A percentile compares a stretch with the other conserved stretches of the same genome.
Conservation (phyloP, 2,888 invertebrate species). For the Petrolisthes cinctipes region DNA sequence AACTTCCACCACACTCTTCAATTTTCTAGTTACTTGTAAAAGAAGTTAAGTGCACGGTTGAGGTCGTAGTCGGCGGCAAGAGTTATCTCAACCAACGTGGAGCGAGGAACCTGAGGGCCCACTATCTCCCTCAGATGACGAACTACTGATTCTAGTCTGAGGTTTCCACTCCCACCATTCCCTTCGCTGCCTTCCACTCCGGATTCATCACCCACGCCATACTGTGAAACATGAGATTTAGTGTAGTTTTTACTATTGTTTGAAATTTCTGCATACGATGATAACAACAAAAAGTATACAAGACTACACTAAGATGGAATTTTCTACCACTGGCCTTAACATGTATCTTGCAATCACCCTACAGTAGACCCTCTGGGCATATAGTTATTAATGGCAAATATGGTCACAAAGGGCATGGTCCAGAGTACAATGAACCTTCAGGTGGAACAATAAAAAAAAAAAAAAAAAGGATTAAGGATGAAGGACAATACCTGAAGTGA, state of each 20-base stretch:
- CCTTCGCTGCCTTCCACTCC: neutral
- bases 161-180: constrained; percentile 3
- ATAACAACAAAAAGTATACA: too few species aligned
- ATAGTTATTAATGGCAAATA: too few species aligned
- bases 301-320: too few species aligned
- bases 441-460: neutral
- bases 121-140: constrained; percentile 73
- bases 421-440: too few species aligned
- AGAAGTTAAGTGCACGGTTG: constrained; percentile 75
- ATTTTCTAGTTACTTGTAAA: constrained; percentile 69
- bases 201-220: constrained; percentile 2
- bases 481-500: constrained; percentile 37
- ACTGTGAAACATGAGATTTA: constrained; percentile 17
- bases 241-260: too few species aligned
- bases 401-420: too few species aligned
- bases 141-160: constrained; percentile 72
- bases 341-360: too few species aligned
- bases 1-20: neutral
- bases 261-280: neutral
- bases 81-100: constrained; percentile 73
- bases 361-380: too few species aligned
- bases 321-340: too few species aligned
- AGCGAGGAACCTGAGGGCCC: constrained; percentile 73
- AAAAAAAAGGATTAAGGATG: neutral
- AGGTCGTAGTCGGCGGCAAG: constrained; percentile 76